A percentile compares a stretch with the other conserved stretches of the same genome.
These are phyloP conservation scores for Xyliphius kryptos DNA, from an alignment of 2,113 vertebrate genomes.

Conservation along the genomic window DNA sequence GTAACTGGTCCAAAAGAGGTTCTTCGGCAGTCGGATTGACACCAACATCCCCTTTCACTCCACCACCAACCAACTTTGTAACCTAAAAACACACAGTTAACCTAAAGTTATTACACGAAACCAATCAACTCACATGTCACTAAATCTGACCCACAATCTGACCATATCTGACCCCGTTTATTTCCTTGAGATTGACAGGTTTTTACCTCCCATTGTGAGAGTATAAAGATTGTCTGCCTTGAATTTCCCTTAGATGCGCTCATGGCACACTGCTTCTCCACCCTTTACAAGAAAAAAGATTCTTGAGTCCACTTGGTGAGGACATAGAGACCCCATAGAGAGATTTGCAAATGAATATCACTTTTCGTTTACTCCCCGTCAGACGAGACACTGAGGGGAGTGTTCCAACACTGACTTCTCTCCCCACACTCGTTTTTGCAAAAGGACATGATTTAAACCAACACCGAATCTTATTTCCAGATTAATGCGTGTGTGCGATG, in stretches of 20 bases:
- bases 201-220: too few species aligned
- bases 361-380: neutral
- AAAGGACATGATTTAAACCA: neutral
- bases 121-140: too few species aligned
- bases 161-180: too few species aligned
- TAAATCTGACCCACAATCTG: too few species aligned
- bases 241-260: neutral
- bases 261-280: neutral
- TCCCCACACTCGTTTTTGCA: neutral
- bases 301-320: neutral
- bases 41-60: too few species aligned
- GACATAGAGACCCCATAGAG: neutral
- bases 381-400: neutral
- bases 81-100: too few species aligned
- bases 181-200: too few species aligned
- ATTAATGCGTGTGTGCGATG: neutral
- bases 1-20: too few species aligned
- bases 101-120: too few species aligned
- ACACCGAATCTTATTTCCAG: conserved; percentile 6
- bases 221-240: too few species aligned
- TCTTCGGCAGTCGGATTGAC: too few species aligned
- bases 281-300: neutral
- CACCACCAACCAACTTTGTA: too few species aligned
- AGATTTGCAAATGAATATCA: neutral
- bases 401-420: neutral